phyloP scores from a whole-genome alignment of 1,140 invertebrate species.

The honey bee (Apis mellifera) region DNA sequence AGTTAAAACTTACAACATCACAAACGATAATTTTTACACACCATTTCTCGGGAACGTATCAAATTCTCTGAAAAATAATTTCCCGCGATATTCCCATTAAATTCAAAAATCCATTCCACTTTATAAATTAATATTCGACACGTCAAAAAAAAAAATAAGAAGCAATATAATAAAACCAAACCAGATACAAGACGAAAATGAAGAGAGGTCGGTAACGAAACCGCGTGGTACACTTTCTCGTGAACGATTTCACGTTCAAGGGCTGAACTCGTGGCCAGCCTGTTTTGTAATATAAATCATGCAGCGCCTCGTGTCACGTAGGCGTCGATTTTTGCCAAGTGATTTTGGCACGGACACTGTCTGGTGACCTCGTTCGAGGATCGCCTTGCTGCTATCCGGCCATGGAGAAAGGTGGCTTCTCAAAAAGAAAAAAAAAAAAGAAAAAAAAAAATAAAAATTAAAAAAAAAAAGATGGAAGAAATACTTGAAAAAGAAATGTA shows the following conservation, averaged over 20 bases:
- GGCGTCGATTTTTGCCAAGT: conserved; percentile 18
- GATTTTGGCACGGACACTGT: neutral
- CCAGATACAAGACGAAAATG: neutral
- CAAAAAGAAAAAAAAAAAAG: neutral
- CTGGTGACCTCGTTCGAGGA: conserved; percentile 5
- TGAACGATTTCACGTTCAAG: conserved; percentile 14
- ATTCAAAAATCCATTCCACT: too few relatives aligned
- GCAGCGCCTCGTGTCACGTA: neutral
- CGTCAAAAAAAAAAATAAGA: too few relatives aligned
- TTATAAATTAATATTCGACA: too few relatives aligned
- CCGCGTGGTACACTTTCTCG: conserved; percentile 1
- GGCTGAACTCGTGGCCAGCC: neutral
- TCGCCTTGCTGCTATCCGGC: neutral
- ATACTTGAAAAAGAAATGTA: neutral
- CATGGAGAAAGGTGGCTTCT: conserved; percentile 1
- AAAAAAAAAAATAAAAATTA: neutral
- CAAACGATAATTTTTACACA: too few relatives aligned
- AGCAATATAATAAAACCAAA: too few relatives aligned
- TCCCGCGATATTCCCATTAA: too few relatives aligned
- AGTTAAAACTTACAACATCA: too few relatives aligned
- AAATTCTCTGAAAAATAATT: too few relatives aligned
- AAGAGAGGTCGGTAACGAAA: neutral
- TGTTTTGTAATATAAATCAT: neutral
- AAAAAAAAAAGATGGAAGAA: too few relatives aligned
- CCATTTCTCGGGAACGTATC: too few relatives aligned